phyloP scores from a whole-genome alignment of 2,113 vertebrate genomes.

The Heterocephalus glaber region DNA sequence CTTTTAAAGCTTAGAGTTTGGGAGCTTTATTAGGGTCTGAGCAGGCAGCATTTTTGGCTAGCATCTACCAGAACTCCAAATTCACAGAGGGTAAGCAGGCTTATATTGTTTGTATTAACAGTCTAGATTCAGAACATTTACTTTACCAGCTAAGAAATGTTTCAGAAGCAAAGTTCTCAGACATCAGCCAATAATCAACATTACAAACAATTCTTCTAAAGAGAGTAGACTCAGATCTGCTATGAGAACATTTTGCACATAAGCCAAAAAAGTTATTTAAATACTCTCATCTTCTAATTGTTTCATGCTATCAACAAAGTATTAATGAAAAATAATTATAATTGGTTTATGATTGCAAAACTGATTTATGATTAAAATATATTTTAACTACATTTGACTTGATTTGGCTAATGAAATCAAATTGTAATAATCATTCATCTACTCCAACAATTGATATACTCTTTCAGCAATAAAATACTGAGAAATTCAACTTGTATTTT shows the following conservation, averaged over 20 bases:
- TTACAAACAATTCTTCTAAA: not conserved
- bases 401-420: slow-evolving; percentile 71
- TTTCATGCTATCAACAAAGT: not conserved
- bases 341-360: not conserved
- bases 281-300: not conserved
- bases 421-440: slow-evolving; percentile 80
- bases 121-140: not conserved
- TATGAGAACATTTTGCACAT: not conserved
- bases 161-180: not conserved
- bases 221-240: not conserved
- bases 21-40: not conserved
- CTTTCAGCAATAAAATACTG: slow-evolving; percentile 80
- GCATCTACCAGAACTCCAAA: not conserved
- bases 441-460: slow-evolving; percentile 78
- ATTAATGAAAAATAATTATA: not conserved
- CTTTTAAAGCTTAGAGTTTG: not conserved
- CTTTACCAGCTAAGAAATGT: not conserved
- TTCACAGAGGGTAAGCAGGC: slow-evolving; percentile 7
- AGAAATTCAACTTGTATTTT: slow-evolving; percentile 74
- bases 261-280: not conserved
- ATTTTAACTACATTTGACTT: not conserved
- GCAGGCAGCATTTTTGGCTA: not conserved
- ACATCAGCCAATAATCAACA: not conserved
- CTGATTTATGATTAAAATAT: not conserved
- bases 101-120: not conserved